A percentile compares a stretch with the other conserved stretches of the same genome.
These are phyloP conservation scores for Forbesichthys papilliferus DNA, from an alignment of 2,113 vertebrate species.

Conservation along the genomic window DNA sequence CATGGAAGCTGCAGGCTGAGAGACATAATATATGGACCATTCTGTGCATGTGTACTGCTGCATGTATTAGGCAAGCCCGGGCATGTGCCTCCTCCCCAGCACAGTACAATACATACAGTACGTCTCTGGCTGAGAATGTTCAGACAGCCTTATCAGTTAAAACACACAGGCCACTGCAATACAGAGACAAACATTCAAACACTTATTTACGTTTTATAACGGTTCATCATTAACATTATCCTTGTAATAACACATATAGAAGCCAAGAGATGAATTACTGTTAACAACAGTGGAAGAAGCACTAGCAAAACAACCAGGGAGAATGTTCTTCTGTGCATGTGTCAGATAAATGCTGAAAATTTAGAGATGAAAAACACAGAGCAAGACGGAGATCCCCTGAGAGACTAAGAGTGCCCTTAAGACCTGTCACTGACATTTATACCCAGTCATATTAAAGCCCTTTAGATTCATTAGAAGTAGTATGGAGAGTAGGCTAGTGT, in stretches of 20 bases:
- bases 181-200: not conserved
- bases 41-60: too few relatives aligned
- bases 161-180: not conserved
- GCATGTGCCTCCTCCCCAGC: not conserved
- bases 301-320: too few relatives aligned
- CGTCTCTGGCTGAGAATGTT: not conserved
- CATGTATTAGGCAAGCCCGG: too few relatives aligned
- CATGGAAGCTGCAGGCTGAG: too few relatives aligned
- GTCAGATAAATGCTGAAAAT: not conserved
- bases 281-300: too few relatives aligned
- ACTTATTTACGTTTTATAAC: not conserved
- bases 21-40: too few relatives aligned
- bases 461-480: slow-evolving; percentile 40
- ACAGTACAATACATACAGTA: not conserved
- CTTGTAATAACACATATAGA: too few relatives aligned
- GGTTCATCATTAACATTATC: too few relatives aligned
- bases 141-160: slow-evolving; percentile 25
- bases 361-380: not conserved
- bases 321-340: not conserved
- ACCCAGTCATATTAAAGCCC: slow-evolving; percentile 21
- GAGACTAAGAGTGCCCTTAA: slow-evolving; percentile 25
- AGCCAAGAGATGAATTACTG: too few relatives aligned
- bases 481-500: slow-evolving; percentile 26
- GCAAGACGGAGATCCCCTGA: slow-evolving; percentile 8
- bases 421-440: slow-evolving; percentile 15